Conservation (phyloP, 2,797 vertebrate species). For the Buphagus erythrorhynchus region DNA sequence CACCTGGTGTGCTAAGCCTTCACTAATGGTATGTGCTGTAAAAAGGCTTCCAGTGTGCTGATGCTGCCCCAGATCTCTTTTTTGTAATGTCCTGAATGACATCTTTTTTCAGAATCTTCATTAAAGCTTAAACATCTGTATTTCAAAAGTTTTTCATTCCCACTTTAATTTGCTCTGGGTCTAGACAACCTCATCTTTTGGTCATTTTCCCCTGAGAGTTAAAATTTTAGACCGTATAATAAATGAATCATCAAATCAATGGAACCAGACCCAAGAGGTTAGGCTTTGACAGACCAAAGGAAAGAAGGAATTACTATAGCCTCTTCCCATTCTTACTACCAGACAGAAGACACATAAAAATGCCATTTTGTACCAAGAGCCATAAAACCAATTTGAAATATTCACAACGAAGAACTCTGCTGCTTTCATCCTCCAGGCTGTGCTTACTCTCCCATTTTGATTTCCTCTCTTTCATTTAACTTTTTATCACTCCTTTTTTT, state of each 20-base stretch:
- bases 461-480: not conserved
- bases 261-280: slow-evolving; percentile 3
- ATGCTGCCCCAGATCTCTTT: not conserved
- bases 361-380: not conserved
- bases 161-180: not conserved
- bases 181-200: slow-evolving; percentile 12
- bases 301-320: not conserved
- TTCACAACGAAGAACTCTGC: not conserved
- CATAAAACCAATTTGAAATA: not conserved
- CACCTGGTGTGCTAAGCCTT: not conserved
- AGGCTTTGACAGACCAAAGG: slow-evolving; percentile 3
- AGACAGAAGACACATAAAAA: not conserved
- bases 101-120: slow-evolving; percentile 11
- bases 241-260: slow-evolving; percentile 24
- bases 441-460: not conserved
- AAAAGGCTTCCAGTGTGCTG: not conserved
- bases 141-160: not conserved
- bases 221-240: slow-evolving; percentile 13
- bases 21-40: not conserved
- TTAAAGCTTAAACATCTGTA: not conserved
- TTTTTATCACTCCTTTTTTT: not conserved
- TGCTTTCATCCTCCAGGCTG: not conserved
- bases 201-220: not conserved
- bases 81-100: not conserved
- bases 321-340: not conserved